These are phyloP conservation scores for Myotis daubentonii DNA, from an alignment of 2,797 vertebrate species.

Conservation along the genomic window DNA sequence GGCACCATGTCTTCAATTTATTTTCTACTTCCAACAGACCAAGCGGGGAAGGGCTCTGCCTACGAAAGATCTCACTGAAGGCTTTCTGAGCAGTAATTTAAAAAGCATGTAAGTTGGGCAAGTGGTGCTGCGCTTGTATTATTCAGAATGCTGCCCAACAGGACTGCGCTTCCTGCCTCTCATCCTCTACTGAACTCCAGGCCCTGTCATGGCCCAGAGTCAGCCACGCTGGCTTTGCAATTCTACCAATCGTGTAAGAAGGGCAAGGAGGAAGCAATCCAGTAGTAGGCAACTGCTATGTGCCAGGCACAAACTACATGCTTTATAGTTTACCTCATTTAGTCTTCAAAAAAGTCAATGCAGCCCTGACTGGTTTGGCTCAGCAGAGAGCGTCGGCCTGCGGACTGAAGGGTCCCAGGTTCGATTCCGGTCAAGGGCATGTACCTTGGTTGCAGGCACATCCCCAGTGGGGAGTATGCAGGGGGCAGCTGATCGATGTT, in stretches of 20 bases:
- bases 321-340: not conserved
- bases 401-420: too few relatives aligned
- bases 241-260: not conserved
- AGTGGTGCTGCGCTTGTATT: not conserved
- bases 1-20: not conserved
- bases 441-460: too few relatives aligned
- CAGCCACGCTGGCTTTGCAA: not conserved
- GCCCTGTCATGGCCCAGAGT: not conserved
- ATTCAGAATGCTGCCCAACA: not conserved
- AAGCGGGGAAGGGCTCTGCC: not conserved
- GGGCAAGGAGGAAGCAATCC: not conserved
- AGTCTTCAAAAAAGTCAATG: not conserved
- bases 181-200: not conserved
- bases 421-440: too few relatives aligned
- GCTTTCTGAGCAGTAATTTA: not conserved
- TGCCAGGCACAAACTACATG: rapidly evolving
- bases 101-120: not conserved
- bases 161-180: not conserved
- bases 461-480: too few relatives aligned
- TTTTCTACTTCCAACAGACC: not conserved
- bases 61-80: not conserved
- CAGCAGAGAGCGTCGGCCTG: too few relatives aligned
- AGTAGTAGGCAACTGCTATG: rapidly evolving
- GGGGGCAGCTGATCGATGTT: too few relatives aligned
- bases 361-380: not conserved